phyloP scores from a whole-genome alignment of 2,113 vertebrate species.

The Cichladusa arquata region DNA sequence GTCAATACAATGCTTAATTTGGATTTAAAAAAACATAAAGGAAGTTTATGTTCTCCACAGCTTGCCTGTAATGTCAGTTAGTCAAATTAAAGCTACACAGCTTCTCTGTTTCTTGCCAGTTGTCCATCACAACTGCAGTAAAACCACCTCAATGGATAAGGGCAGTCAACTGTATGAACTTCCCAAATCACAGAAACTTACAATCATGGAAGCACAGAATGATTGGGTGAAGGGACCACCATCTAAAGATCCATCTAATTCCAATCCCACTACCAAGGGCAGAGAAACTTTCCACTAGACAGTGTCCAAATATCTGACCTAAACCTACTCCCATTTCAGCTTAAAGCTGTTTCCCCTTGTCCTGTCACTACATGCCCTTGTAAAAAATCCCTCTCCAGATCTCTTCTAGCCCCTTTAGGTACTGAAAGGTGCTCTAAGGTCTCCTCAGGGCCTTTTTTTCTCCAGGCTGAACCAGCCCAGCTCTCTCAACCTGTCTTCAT shows the following conservation, averaged over 20 bases:
- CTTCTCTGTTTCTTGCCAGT: not conserved
- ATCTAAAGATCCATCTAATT: not conserved
- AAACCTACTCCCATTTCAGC: not conserved
- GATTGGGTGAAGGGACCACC: not conserved
- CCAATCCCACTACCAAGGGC: not conserved
- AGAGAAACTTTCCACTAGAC: not conserved
- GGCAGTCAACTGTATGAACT: not conserved
- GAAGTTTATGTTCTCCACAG: not conserved
- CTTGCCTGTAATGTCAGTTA: not conserved
- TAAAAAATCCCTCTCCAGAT: not conserved
- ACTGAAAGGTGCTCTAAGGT: not conserved
- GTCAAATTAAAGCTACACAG: not conserved
- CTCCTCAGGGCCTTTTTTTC: not conserved
- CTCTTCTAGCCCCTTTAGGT: not conserved
- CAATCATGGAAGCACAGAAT: not conserved
- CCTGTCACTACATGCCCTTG: not conserved
- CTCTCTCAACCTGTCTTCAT: not conserved
- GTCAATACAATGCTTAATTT: not conserved
- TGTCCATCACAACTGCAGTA: not conserved
- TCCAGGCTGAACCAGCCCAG: not conserved
- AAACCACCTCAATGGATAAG: not conserved
- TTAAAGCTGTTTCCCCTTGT: not conserved
- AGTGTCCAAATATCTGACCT: not conserved
- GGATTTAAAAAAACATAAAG: not conserved
- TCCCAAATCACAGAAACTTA: not conserved